These are phyloP conservation scores for Alca torda DNA, from an alignment of 2,797 vertebrate genomes.

Conservation along the genomic window DNA sequence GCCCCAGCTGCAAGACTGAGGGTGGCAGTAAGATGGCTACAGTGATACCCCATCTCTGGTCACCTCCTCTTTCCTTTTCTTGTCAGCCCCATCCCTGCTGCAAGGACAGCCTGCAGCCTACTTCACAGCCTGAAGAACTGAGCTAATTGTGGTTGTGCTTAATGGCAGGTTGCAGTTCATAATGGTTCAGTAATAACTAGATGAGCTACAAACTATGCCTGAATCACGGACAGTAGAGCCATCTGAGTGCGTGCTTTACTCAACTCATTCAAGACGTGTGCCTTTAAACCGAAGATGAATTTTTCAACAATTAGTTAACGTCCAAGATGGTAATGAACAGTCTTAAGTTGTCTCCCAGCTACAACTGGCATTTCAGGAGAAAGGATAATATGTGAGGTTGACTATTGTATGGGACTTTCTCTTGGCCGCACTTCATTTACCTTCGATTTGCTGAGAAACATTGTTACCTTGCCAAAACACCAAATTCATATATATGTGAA, in stretches of 20 bases:
- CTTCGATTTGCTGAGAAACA: background rate
- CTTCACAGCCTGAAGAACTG: background rate
- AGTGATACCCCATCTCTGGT: background rate
- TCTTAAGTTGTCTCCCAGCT: background rate
- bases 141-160: background rate
- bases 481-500: background rate
- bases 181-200: background rate
- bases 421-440: background rate
- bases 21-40: background rate
- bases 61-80: background rate
- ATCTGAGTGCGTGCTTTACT: background rate
- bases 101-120: background rate
- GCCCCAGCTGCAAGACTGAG: background rate
- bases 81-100: background rate
- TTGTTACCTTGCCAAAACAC: background rate
- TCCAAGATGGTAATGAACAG: background rate
- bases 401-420: background rate
- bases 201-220: background rate
- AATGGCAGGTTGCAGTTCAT: background rate
- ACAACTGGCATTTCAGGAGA: background rate
- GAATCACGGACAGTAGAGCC: background rate
- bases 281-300: background rate
- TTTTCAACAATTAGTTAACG: background rate
- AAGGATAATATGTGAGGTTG: background rate
- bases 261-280: accelerated